These are phyloP conservation scores for Miltochrista miniata DNA, from an alignment of 2,888 invertebrate species.

Conservation along the genomic window DNA sequence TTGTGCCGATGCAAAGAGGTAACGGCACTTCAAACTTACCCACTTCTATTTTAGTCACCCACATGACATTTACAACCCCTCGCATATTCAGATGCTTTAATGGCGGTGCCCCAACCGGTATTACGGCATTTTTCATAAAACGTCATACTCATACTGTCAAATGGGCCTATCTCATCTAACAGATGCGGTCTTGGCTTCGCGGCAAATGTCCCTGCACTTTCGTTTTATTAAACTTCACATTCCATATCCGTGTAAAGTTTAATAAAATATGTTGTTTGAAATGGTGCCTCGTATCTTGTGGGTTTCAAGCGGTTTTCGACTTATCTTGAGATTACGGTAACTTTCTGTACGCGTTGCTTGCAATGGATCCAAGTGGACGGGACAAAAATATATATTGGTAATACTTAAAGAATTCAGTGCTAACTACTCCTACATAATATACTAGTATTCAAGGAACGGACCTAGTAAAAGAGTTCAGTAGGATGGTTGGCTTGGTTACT, in stretches of 20 bases:
- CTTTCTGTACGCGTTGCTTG: too few relatives aligned
- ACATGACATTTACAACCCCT: constrained; percentile 65
- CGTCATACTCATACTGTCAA: constrained; percentile 54
- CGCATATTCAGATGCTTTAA: constrained; percentile 75
- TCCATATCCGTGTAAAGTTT: neutral
- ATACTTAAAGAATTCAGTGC: too few relatives aligned
- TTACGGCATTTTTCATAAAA: constrained; percentile 71
- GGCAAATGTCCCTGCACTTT: constrained; percentile 15
- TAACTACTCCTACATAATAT: too few relatives aligned
- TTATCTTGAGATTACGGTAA: neutral
- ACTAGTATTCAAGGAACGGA: too few relatives aligned
- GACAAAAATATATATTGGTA: too few relatives aligned
- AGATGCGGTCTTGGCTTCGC: constrained; percentile 31
- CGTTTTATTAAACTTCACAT: neutral
- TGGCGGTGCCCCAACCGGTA: constrained; percentile 53
- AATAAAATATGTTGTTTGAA: neutral
- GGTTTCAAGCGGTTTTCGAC: too few relatives aligned
- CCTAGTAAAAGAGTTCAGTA: too few relatives aligned
- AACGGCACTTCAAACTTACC: constrained; percentile 46
- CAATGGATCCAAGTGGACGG: too few relatives aligned
- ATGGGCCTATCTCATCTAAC: constrained; percentile 40
- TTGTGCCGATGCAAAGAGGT: too few relatives aligned
- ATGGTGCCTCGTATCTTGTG: too few relatives aligned
- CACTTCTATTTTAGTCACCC: constrained; percentile 58
- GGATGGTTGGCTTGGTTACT: too few relatives aligned